These are phyloP conservation scores for Pitta sordida DNA, from an alignment of 2,113 vertebrate genomes.

Conservation along the genomic window DNA sequence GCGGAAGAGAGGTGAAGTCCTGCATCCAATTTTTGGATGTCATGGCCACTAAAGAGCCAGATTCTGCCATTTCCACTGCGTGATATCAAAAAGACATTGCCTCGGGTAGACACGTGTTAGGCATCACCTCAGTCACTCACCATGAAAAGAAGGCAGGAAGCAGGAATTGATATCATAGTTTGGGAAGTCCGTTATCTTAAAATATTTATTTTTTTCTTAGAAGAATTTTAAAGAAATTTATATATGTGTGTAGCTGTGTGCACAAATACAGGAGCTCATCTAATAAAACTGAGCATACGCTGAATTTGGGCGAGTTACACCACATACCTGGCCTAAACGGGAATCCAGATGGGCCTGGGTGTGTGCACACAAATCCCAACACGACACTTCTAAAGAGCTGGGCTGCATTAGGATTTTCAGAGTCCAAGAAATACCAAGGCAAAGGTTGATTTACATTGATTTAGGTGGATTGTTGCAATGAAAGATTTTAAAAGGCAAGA, in stretches of 20 bases:
- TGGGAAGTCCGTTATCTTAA: neutral
- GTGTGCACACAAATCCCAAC: neutral
- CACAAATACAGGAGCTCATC: neutral
- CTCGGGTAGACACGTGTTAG: neutral
- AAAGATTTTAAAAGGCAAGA: neutral
- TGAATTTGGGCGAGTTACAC: neutral
- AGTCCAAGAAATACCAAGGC: neutral
- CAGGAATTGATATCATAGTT: neutral
- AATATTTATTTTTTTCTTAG: neutral
- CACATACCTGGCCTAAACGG: neutral
- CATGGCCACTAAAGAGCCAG: conserved; percentile 40
- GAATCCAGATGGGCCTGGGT: neutral
- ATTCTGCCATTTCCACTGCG: conserved; percentile 30
- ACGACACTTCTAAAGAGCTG: neutral
- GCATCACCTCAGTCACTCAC: neutral
- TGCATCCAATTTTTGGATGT: conserved; percentile 48
- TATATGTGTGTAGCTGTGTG: neutral
- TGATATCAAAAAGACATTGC: conserved; percentile 26
- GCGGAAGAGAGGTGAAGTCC: conserved; percentile 40
- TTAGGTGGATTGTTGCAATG: neutral
- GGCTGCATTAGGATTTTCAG: neutral
- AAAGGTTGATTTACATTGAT: neutral
- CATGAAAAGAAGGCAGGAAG: neutral
- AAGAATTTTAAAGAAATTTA: neutral
- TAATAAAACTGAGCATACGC: fast-evolving